A percentile compares a stretch with the other conserved stretches of the same genome.
These are phyloP conservation scores for Chlorodrepanis virens DNA, from an alignment of 2,113 vertebrate species.

Conservation along the genomic window DNA sequence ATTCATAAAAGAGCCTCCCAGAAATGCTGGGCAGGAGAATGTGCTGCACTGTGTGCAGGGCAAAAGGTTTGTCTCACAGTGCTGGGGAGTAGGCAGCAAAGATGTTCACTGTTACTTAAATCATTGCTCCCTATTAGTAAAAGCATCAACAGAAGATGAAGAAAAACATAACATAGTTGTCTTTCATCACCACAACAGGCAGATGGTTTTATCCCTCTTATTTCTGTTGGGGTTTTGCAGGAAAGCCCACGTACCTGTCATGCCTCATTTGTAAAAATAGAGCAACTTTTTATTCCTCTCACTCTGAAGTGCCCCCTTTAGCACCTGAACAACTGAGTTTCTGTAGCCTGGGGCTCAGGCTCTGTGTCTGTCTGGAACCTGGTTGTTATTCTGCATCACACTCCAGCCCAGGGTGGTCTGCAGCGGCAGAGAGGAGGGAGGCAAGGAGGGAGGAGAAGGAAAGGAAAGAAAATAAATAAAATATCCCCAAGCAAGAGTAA, in stretches of 20 bases:
- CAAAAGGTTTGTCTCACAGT: background rate
- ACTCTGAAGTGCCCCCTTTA: background rate
- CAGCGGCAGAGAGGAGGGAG: background rate
- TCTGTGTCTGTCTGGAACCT: background rate
- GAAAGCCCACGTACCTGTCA: background rate
- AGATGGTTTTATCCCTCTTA: background rate
- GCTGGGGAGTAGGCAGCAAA: background rate
- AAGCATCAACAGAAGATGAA: background rate
- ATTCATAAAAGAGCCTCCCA: background rate
- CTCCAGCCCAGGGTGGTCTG: background rate
- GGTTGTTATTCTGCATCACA: background rate
- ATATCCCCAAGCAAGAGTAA: background rate
- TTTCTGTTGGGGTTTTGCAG: background rate
- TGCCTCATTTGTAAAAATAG: background rate
- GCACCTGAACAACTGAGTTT: background rate
- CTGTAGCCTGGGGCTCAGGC: background rate
- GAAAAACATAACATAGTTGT: background rate
- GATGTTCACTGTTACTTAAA: background rate
- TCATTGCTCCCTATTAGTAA: background rate
- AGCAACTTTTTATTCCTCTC: background rate
- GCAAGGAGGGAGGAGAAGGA: rapidly evolving
- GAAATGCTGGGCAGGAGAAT: background rate
- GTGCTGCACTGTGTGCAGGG: background rate
- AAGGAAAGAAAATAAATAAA: background rate
- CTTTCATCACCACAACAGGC: background rate